These are phyloP conservation scores for Lacerta viridis DNA, from an alignment of 2,797 vertebrate species.

Conservation along the genomic window DNA sequence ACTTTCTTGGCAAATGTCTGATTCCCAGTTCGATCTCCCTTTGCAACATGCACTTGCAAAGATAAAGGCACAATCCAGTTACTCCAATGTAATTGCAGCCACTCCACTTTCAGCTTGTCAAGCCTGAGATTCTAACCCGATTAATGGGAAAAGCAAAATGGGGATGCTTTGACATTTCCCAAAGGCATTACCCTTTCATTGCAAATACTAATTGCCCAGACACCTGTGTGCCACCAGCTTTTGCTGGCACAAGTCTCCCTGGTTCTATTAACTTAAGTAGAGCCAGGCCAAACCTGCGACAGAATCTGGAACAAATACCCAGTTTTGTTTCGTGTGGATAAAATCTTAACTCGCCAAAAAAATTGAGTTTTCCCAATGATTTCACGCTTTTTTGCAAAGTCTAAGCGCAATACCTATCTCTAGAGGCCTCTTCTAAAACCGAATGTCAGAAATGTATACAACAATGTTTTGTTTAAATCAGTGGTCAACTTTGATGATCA, in stretches of 20 bases:
- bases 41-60: conserved; percentile 8
- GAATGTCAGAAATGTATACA: background rate
- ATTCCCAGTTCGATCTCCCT: background rate
- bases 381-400: background rate
- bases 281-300: background rate
- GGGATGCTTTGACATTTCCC: conserved; percentile 28
- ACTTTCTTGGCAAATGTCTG: background rate
- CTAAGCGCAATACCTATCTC: background rate
- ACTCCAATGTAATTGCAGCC: conserved; percentile 23
- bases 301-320: conserved; percentile 19
- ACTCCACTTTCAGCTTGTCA: background rate
- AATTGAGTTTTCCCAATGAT: background rate
- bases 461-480: background rate
- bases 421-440: background rate
- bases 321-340: background rate
- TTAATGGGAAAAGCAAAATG: conserved; percentile 30
- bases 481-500: background rate
- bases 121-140: conserved; percentile 24
- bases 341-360: conserved; percentile 3
- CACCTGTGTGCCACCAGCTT: background rate
- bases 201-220: conserved; percentile 24
- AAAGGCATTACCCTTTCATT: conserved; percentile 26
- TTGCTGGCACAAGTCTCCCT: conserved; percentile 22
- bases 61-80: conserved; percentile 18
- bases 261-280: conserved; percentile 10